phyloP scores from a whole-genome alignment of 2,797 vertebrate species.

The Emydoidea blandingii region DNA sequence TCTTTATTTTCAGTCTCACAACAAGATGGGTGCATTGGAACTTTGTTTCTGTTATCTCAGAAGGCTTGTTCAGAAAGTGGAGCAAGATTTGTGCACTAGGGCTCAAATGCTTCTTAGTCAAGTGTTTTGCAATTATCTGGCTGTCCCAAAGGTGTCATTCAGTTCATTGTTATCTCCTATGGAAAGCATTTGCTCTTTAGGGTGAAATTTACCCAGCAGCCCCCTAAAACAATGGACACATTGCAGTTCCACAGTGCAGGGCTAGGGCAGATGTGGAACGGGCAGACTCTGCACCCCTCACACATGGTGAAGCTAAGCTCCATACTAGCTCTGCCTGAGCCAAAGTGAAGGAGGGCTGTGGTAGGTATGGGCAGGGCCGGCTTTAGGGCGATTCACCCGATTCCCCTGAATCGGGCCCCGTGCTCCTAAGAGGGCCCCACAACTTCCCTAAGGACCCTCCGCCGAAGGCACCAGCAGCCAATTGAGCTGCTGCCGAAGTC shows the following conservation, averaged over 20 bases:
- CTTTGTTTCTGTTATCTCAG: slow-evolving; percentile 7
- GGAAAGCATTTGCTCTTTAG: background rate
- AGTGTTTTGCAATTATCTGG: background rate
- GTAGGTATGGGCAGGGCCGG: background rate
- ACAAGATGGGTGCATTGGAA: background rate
- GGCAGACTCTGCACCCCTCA: background rate
- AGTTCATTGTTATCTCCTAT: background rate
- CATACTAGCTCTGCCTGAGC: background rate
- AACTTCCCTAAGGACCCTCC: no score
- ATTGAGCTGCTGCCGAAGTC: no score
- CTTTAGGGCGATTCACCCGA: no score
- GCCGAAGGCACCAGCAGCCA: no score
- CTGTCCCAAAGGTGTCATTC: background rate
- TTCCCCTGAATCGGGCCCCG: no score
- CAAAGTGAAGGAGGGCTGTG: background rate
- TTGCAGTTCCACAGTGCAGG: background rate
- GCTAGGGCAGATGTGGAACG: background rate
- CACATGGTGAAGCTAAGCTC: background rate
- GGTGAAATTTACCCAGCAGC: background rate
- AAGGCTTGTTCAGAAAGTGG: background rate
- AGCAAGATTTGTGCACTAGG: background rate
- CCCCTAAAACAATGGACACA: background rate
- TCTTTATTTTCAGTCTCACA: background rate
- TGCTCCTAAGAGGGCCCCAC: no score
- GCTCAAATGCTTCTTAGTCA: background rate